Evolutionary conservation across 2,797 vertebrate species (phyloP).

Genomic region (Anisognathus igniventris): DNA sequence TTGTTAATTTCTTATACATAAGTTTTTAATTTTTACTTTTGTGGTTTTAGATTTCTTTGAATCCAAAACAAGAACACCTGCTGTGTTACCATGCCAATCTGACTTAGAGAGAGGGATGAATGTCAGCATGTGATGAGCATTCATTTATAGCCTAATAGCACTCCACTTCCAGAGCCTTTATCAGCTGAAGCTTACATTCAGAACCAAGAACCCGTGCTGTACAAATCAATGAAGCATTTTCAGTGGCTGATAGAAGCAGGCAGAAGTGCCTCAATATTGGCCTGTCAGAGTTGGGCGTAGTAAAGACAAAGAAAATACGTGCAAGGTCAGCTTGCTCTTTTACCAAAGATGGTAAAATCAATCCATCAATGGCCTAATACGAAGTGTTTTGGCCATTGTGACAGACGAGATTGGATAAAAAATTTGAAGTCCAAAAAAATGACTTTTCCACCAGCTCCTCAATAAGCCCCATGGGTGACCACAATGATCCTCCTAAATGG

Average conservation of each 20-base stretch:
- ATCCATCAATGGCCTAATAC: background rate
- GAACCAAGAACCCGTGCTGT: fast-evolving
- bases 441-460: background rate
- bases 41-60: background rate
- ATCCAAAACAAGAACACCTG: background rate
- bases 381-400: background rate
- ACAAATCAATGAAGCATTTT: background rate
- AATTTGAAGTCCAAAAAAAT: background rate
- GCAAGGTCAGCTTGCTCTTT: background rate
- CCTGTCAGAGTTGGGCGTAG: background rate
- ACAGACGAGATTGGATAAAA: background rate
- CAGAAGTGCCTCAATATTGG: background rate
- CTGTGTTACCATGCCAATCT: constrained; percentile 17
- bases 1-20: background rate
- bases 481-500: background rate
- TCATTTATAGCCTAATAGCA: background rate
- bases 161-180: background rate
- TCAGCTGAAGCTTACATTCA: background rate
- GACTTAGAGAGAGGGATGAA: background rate
- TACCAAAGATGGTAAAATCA: background rate
- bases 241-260: background rate
- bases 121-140: background rate
- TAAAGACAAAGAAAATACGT: background rate
- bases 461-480: fast-evolving
- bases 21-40: constrained; percentile 24